Conservation (phyloP, 2,888 invertebrate genomes). For the Leptinotarsa juncta region DNA sequence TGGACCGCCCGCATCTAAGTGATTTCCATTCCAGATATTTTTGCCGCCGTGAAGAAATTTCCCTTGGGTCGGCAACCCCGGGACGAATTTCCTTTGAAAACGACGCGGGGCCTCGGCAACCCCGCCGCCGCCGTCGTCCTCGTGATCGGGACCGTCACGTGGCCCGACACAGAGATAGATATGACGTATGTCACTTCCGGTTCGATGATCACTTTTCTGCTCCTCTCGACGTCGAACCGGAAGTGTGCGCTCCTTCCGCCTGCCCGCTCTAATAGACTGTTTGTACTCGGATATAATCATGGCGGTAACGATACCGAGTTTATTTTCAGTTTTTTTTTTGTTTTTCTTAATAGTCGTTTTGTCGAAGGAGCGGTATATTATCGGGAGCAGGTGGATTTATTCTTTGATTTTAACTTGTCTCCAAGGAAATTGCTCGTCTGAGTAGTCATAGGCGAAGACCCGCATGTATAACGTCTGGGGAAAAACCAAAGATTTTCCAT, state of each 20-base stretch:
- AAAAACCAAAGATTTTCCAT: too few species aligned
- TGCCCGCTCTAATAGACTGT: conserved; percentile 43
- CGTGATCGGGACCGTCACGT: conserved; percentile 52
- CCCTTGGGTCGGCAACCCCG: conserved; percentile 16
- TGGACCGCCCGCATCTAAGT: conserved; percentile 10
- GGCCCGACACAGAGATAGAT: conserved; percentile 43
- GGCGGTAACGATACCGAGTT: conserved; percentile 20
- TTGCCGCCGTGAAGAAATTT: conserved; percentile 6
- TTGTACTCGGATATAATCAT: conserved; percentile 21
- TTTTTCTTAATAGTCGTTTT: neutral
- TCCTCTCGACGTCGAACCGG: conserved; percentile 45
- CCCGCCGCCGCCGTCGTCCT: conserved; percentile 31
- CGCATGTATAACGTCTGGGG: neutral
- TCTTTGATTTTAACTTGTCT: conserved; percentile 15
- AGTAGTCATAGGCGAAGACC: neutral
- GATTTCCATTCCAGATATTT: conserved; percentile 5
- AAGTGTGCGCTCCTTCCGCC: conserved; percentile 46
- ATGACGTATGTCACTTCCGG: conserved; percentile 57
- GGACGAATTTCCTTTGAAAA: neutral
- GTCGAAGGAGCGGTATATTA: neutral
- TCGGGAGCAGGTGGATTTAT: conserved; percentile 10
- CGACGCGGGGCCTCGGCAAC: conserved; percentile 2
- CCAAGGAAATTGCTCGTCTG: conserved; percentile 1
- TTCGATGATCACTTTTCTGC: conserved; percentile 49
- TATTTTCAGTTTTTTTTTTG: conserved; percentile 5